Evolutionary conservation across 2,797 vertebrate genomes (phyloP), one percentile per base, ranked within the genome.

Genomic region (Nannoperca obscura): DNA sequence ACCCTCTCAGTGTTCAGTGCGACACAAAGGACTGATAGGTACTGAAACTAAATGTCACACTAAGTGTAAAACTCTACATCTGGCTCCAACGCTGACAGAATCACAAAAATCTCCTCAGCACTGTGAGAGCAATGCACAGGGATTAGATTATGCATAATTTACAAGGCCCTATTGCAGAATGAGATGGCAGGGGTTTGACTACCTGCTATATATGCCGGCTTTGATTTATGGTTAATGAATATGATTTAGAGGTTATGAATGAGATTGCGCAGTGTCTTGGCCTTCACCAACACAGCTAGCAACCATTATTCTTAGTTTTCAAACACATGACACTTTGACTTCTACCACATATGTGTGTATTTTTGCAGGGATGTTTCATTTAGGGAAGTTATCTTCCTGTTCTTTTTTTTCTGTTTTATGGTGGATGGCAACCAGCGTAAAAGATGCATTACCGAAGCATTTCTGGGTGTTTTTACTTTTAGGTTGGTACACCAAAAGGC

Each of bases 141-240:
- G 83, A 86, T 88, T 77, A 82, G 80, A 88, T 68, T 6, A 91
- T 92, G 78, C 78, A 91, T 92, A 80, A 92, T 94, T 92, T 87
- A 89, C 69, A 80, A 70, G 53, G 50, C 38, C 55, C 59, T 55
- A 17, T 71, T 49, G 80, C 60, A 81, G 84, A 86, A 72, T 38
- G 72, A 71, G 78, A 54, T 7, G 54, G 59, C 73, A 55, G 67
- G 17, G 59, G 55, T 71, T 53, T 79, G 76, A 74, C 68, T 73
- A 55, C 64, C 76, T 78, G 80, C 75, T 75, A 32, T 59, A 53
- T n/a, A 54, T 46, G 78, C 58, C 76, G 34, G 32, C 13, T 74
- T 75, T 87, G 90, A 92, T 89, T 83, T 86, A 90, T 80, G 68
- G 64, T 74, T 60, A 46, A 73, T 86, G 84, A 80, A 85, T 86